phyloP scores from a whole-genome alignment of 2,888 invertebrate genomes.

The Balanococcus diminutus region DNA sequence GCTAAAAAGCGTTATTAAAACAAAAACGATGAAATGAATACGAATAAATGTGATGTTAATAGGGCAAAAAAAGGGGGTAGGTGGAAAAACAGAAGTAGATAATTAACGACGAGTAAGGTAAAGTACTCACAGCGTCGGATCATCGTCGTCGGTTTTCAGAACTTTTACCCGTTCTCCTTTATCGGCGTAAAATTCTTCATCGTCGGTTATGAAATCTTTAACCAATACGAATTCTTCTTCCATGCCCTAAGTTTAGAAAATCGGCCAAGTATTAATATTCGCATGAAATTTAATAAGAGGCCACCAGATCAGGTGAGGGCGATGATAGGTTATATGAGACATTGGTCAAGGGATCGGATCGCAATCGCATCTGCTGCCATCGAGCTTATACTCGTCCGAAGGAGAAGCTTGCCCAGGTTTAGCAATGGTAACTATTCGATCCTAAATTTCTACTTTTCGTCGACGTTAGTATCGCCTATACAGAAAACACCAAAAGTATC shows the following conservation, averaged over 20 bases:
- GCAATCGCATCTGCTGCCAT: neutral
- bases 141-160: conserved; percentile 59
- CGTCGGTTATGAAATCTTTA: conserved; percentile 56
- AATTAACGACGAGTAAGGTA: neutral
- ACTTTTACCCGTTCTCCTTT: conserved; percentile 57
- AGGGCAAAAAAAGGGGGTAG: neutral
- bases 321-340: neutral
- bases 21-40: too few species aligned
- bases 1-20: neutral
- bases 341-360: too few species aligned
- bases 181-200: conserved; percentile 56
- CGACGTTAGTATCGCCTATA: conserved; percentile 31
- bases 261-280: neutral
- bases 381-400: conserved; percentile 28
- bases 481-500: neutral
- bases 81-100: neutral
- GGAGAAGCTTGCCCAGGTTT: neutral
- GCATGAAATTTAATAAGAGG: neutral
- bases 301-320: neutral
- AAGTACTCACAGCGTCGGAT: conserved; percentile 57
- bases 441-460: conserved; percentile 40
- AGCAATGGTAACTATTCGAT: conserved; percentile 33
- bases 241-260: conserved; percentile 57
- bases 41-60: neutral
- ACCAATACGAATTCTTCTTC: conserved; percentile 56